Percentiles rank a stretch among this genome's conserved stretches.
phyloP scores from a whole-genome alignment of 2,888 invertebrate species.

The Chymomyza caudatula region DNA sequence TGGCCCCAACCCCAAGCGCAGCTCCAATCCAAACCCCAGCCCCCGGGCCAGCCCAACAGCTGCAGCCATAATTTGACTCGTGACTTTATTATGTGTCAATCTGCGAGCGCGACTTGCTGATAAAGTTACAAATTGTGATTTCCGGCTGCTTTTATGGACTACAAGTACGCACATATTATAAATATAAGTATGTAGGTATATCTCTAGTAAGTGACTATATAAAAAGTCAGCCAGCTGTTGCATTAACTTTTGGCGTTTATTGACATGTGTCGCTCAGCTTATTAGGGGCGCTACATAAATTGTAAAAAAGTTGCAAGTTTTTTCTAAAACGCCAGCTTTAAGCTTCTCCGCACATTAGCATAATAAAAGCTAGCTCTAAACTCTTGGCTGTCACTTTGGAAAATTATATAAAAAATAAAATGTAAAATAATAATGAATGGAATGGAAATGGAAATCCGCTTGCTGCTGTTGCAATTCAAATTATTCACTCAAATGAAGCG shows the following conservation, averaged over 20 bases:
- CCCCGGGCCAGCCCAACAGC: constrained; percentile 15
- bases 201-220: neutral
- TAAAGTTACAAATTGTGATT: constrained; percentile 25
- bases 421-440: constrained; percentile 7
- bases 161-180: neutral
- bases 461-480: constrained; percentile 60
- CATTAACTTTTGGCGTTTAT: constrained; percentile 50
- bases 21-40: neutral
- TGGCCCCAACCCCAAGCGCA: neutral
- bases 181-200: neutral
- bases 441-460: constrained; percentile 48
- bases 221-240: constrained; percentile 24
- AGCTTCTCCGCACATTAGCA: constrained; percentile 47
- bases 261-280: constrained; percentile 58
- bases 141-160: constrained; percentile 26
- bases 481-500: constrained; percentile 70
- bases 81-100: constrained; percentile 74
- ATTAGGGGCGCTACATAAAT: neutral
- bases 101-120: constrained; percentile 48
- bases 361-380: constrained; percentile 35
- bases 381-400: constrained; percentile 45
- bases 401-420: constrained; percentile 37
- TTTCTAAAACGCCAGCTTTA: constrained; percentile 52
- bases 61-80: constrained; percentile 60
- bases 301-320: constrained; percentile 2